Evolutionary conservation across 1,140 invertebrate genomes (phyloP), one percentile per base, ranked within the genome.

Genomic region (Philopotamus ludificatus): DNA sequence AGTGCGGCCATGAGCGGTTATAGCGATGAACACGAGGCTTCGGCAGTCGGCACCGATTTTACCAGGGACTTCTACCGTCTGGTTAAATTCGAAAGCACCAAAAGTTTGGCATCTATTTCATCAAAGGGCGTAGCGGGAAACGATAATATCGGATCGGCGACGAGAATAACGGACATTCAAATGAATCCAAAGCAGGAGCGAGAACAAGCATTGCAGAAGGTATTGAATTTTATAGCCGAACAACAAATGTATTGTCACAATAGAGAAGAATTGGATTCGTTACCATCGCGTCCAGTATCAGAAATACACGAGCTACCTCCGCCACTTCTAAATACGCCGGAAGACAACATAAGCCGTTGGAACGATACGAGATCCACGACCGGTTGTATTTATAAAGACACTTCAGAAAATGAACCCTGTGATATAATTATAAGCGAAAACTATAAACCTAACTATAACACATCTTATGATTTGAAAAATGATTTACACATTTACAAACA

Each of bases 41-140:
- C 87, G 0, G 83, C 84, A 3, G 80, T 89, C 7, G 89, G 88
- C n/a, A 85, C 87, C 2, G 87, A 90, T 75, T 91, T 91, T 68
- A 90, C 89, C 3, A 79, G 88, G 64, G 89, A 91, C 76, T 91
- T 90, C 76, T 85, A 85, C 72, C 82, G 88, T 22, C 81, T 91
- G 51, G 89, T 90, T 26, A 89, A 89, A 76, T 90, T 90, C 72
- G 89, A 90, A 76, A 90, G 88, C 74, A 89, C 86, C 60, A 89
- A 89, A 73, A 90, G 88, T 74, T 77, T 90, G 71, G 87, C 88
- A n/a, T 89, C 87, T 7, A 89, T 85, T 59, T 89, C 88, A 16
- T 89, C 88, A 20, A 82, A 84, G 72, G 83, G 85, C 57, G 72
- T 83, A 15, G 75, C 73, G 10, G 53, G 44, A 9, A 78, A 81